phyloP scores from a whole-genome alignment of 2,113 vertebrate genomes.

The Misgurnus mizolepis region DNA sequence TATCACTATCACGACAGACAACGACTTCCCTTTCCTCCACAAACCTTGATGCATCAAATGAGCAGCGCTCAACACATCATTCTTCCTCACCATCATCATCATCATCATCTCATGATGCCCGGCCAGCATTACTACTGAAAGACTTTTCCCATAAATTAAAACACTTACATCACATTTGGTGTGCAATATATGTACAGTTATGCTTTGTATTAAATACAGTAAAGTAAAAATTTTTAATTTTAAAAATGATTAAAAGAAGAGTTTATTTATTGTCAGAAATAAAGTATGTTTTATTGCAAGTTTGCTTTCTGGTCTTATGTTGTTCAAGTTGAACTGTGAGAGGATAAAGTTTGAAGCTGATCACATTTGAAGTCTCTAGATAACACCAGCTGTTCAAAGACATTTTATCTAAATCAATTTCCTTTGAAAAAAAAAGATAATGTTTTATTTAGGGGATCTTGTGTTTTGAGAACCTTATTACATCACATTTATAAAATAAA shows the following conservation, averaged over 20 bases:
- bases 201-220: constrained; percentile 53
- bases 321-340: neutral
- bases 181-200: constrained; percentile 54
- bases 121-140: constrained; percentile 64
- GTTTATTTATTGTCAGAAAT: constrained; percentile 70
- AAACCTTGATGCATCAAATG: constrained; percentile 53
- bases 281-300: constrained; percentile 56
- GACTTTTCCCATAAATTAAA: constrained; percentile 36
- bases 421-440: neutral
- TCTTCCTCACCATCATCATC: constrained; percentile 14
- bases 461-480: too few relatives aligned
- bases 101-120: constrained; percentile 42
- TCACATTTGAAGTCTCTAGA: neutral
- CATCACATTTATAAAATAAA: too few relatives aligned
- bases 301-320: neutral
- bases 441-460: too few relatives aligned
- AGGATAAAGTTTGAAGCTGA: neutral
- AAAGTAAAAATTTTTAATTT: constrained; percentile 45
- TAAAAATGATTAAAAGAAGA: constrained; percentile 17
- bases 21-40: constrained; percentile 51
- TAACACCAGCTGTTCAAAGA: neutral
- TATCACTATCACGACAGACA: constrained; percentile 58
- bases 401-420: neutral
- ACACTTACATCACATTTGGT: constrained; percentile 49
- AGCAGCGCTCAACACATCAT: constrained; percentile 36